A percentile compares a stretch with the other conserved stretches of the same genome.
phyloP scores from a whole-genome alignment of 2,113 vertebrate genomes.

The Cynoglossus semilaevis region DNA sequence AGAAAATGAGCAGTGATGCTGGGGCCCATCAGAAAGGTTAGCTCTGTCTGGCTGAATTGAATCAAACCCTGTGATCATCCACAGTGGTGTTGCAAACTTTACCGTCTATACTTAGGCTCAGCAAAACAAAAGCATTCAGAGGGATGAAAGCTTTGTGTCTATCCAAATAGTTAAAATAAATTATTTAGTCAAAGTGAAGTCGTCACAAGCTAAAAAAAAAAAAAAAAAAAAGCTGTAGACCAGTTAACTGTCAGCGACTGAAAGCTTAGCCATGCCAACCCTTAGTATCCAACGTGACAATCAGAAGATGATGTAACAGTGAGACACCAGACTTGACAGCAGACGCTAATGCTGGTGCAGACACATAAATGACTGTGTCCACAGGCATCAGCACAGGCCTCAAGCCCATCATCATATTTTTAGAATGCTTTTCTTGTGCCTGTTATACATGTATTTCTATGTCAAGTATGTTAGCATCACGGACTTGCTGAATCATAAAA shows the following conservation, averaged over 20 bases:
- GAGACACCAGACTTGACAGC: constrained; percentile 34
- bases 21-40: constrained; percentile 53
- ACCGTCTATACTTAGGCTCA: constrained; percentile 51
- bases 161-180: not conserved
- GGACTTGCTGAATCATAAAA: not conserved
- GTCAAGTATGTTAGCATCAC: no score
- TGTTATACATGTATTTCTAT: not conserved
- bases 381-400: not conserved
- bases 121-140: not conserved
- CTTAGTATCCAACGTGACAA: constrained; percentile 53
- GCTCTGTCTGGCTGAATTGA: constrained; percentile 45
- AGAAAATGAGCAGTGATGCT: constrained; percentile 49
- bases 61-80: constrained; percentile 51
- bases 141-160: constrained; percentile 18
- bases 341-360: constrained; percentile 10
- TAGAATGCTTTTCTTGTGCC: not conserved
- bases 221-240: not conserved
- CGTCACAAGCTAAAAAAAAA: constrained; percentile 9
- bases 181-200: constrained; percentile 13
- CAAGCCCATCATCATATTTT: not conserved
- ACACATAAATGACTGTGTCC: not conserved
- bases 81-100: constrained; percentile 25
- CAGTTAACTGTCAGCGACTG: constrained; percentile 31
- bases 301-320: constrained; percentile 45
- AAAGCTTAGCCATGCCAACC: constrained; percentile 32